phyloP scores from a whole-genome alignment of 1,140 invertebrate genomes.

The Drosophila kanapiae region DNA sequence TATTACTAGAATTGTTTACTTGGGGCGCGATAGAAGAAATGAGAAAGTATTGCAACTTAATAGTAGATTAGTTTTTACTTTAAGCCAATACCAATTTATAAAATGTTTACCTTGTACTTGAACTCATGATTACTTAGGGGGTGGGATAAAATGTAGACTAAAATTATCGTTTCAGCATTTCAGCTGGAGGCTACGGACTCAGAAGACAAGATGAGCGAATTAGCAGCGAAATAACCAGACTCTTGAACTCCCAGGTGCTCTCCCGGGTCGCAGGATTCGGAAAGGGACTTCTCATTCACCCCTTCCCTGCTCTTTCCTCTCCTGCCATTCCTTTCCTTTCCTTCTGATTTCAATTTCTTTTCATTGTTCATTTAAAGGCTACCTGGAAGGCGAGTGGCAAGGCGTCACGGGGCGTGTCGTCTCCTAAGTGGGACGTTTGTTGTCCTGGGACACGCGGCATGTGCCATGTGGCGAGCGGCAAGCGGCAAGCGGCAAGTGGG shows the following conservation, averaged over 20 bases:
- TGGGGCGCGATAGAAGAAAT: too few relatives aligned
- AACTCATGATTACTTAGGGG: too few relatives aligned
- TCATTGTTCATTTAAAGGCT: constrained; percentile 66
- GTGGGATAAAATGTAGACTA: too few relatives aligned
- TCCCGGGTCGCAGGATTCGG: background rate
- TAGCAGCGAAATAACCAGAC: background rate
- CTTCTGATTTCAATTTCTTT: constrained; percentile 9
- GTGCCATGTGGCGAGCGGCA: constrained; percentile 2
- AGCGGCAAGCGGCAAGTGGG: background rate
- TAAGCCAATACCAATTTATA: too few relatives aligned
- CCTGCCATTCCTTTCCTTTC: background rate
- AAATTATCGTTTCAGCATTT: too few relatives aligned
- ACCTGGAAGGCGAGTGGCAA: constrained; percentile 30
- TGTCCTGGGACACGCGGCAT: constrained; percentile 36
- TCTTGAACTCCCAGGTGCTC: background rate
- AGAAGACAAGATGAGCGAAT: background rate
- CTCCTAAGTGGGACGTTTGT: constrained; percentile 25
- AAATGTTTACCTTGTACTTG: too few relatives aligned
- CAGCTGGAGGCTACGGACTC: background rate
- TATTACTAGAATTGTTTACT: too few relatives aligned
- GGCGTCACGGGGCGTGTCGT: constrained; percentile 9
- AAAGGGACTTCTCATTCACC: background rate
- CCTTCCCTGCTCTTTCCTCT: background rate
- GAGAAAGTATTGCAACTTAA: too few relatives aligned
- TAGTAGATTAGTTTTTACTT: too few relatives aligned